Evolutionary conservation across 1,140 invertebrate species (phyloP), one percentile per base, ranked within the genome.

Genomic region (Aphaenogaster ashmeadi): DNA sequence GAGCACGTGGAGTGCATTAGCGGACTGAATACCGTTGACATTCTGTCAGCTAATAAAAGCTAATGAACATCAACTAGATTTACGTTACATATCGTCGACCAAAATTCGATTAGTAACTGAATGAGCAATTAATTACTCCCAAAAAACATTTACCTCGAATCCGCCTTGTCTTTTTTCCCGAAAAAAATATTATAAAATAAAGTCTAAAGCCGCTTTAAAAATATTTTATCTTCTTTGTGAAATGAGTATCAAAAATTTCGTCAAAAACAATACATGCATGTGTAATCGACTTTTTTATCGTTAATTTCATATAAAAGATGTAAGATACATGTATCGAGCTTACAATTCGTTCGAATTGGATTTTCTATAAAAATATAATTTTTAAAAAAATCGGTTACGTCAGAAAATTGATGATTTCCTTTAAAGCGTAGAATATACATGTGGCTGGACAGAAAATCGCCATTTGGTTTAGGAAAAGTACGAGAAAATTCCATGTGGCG

Each of bases 21-120:
- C 36, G 13, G 52, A 44, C 60, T 77, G 71, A 80, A 81, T 80
- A 83, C 75, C 52, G 74, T 52, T 13, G 41, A 47, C 83, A 87
- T 87, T 84, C 67, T 69, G 52, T 67, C 44, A 54, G 62, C 50
- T 88, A 88, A 91, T 90, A 72, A 36, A 87, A 78, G 27, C 36
- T 86, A 88, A 88, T 88, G 67, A 88, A 47, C n/a, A 62, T 77
- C 50, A 64, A 60, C 52, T 56, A 18, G 27, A 60, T 71, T 27
- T 86, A 88, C 50, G 66, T 74, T 87, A 62, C 71, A 36, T 60
- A 71, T 56, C 56, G 21, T 74, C 36, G 21, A 89, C 72, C 77
- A 64, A 87, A 87, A 83, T 77, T 38, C 44, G n/a, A 56, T 79
- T 72, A 58, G 56, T 62, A 41, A 33, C 9, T 13, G 8, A 33